Evolutionary conservation across 2,113 vertebrate genomes (phyloP), one percentile per base, ranked within the genome.

Genomic region (Todiramphus saurophagus): DNA sequence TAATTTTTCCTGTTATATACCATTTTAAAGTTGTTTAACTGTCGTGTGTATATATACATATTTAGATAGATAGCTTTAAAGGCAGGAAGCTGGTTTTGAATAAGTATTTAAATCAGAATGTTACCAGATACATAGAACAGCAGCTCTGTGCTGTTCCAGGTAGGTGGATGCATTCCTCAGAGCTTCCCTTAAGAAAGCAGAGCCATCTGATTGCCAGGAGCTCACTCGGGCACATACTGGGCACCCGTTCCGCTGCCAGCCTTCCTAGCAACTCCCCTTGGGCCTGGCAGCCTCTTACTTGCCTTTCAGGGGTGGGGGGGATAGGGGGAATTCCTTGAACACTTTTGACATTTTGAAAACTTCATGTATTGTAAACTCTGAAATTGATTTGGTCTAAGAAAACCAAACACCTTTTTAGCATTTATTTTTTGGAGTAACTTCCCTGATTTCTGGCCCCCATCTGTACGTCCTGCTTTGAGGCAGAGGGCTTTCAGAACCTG

Each of bases 71-170:
- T 67, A 19, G 43, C 79, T 94, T 75, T 83, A 87, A 84, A 81
- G 69, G 53, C 90, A 95, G 96, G 96, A 96, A 96, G 78, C 87
- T 95, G 64, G 70, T 86, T 90, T 92, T 66, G 58, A 93, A 94
- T 58, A 78, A 83, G 33, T 78, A 92, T 77, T 96, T 93, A 60
- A 93, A 75, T 70, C 84, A 89, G 77, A 90, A 86, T 81, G 24
- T 90, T 91, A 87, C 55, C 28, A 70, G 10, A 74, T 67, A 70
- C 5, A 68, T 75, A 53, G 78, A 95, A 91, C 63, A 93, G 87
- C 51, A 86, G 53, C 21, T 39, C 39, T 89, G 39, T 88, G 93
- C 74, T 90, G 79, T 81, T 93, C 20, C 56, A 92, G 51, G 68
- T 33, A 48, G 80, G 60, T 76, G 83, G 80, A 41, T 73, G 30